These are phyloP conservation scores for Encarsia formosa DNA, from an alignment of 2,888 invertebrate species.

Conservation along the genomic window DNA sequence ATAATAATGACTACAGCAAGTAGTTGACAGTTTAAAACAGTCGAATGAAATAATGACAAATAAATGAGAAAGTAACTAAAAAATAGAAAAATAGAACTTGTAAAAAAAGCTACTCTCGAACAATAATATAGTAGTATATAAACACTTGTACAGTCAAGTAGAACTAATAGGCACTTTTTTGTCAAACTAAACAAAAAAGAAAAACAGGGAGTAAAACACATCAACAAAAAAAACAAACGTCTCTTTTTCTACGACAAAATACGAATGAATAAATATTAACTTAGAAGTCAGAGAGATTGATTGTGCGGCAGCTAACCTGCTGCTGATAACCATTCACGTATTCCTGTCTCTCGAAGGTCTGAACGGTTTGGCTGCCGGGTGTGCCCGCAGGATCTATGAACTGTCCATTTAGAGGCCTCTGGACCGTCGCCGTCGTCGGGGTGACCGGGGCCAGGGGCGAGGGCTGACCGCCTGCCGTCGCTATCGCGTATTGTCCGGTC, in stretches of 20 bases:
- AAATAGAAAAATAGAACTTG: no score
- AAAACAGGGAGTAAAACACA: constrained; percentile 9
- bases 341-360: constrained; percentile 48
- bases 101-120: no score
- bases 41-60: no score
- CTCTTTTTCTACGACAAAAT: constrained; percentile 25
- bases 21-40: no score
- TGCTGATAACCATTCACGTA: constrained; percentile 53
- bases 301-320: constrained; percentile 42
- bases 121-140: no score
- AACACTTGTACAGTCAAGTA: background rate
- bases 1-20: no score
- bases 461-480: constrained; percentile 42
- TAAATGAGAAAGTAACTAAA: no score
- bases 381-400: constrained; percentile 49
- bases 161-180: no score
- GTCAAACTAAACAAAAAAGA: background rate
- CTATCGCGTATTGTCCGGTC: constrained; percentile 49
- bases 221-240: constrained; percentile 13
- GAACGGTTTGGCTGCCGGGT: constrained; percentile 43
- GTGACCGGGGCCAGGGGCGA: constrained; percentile 2
- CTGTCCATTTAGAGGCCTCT: constrained; percentile 49
- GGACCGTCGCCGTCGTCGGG: constrained; percentile 11
- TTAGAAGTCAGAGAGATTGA: constrained; percentile 30
- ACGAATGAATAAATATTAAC: constrained; percentile 30